A percentile compares a stretch with the other conserved stretches of the same genome.
Evolutionary conservation across 2,797 vertebrate species (phyloP).

Genomic region (Sebastes matsubarae): DNA sequence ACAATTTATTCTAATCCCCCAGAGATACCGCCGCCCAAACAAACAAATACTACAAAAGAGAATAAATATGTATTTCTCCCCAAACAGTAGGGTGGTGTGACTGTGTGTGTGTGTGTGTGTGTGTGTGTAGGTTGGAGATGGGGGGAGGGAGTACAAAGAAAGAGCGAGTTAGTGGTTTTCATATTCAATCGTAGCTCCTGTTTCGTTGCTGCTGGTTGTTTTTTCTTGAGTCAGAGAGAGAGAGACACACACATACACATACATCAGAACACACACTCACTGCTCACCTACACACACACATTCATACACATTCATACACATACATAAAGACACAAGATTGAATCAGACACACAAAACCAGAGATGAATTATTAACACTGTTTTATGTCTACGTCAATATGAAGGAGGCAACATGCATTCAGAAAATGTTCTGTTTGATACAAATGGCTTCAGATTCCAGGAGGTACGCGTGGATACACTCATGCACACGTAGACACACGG

Average conservation of each 20-base stretch:
- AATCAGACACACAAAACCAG: neutral
- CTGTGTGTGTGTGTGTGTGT: neutral
- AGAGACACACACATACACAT: neutral
- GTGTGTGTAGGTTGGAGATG: neutral
- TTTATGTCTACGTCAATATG: neutral
- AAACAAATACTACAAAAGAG: conserved; percentile 23
- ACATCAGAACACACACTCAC: neutral
- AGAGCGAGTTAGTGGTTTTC: neutral
- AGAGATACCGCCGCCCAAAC: conserved; percentile 4
- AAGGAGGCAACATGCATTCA: neutral
- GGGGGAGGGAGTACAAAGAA: neutral
- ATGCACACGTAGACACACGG: neutral
- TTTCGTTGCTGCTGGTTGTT: neutral
- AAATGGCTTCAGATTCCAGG: neutral
- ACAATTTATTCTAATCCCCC: conserved; percentile 34
- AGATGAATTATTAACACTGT: neutral
- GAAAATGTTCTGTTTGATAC: neutral
- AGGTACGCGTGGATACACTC: neutral
- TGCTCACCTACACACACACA: neutral
- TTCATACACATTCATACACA: too few relatives aligned
- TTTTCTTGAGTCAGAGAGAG: neutral
- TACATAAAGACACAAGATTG: neutral
- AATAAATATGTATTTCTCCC: conserved; percentile 34
- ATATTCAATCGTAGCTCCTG: neutral
- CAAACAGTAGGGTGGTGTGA: neutral